Conservation (phyloP, 1,140 invertebrate genomes). For the Aricia agestis region DNA sequence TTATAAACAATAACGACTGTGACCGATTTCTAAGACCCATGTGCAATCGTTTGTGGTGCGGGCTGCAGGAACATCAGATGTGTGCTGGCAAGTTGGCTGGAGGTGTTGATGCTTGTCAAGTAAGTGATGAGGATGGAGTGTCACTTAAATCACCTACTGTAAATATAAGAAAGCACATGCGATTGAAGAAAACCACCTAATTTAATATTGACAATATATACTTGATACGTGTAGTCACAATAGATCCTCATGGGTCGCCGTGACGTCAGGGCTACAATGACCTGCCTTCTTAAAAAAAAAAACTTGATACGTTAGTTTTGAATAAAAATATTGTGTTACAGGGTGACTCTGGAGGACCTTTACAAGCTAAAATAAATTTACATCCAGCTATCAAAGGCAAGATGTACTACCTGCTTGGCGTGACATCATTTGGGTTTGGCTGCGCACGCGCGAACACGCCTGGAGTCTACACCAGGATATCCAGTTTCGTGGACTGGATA, state of each 20-base stretch:
- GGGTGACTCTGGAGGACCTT: conserved; percentile 86
- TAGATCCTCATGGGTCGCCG: too few species aligned
- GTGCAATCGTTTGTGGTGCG: conserved; percentile 20
- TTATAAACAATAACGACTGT: neutral
- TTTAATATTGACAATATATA: too few species aligned
- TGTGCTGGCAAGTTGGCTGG: conserved; percentile 40
- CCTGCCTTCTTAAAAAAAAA: too few species aligned
- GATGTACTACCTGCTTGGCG: conserved; percentile 71
- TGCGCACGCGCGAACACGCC: conserved; percentile 84
- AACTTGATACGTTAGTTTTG: neutral
- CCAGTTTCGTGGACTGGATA: conserved; percentile 81
- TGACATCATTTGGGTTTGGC: conserved; percentile 84
- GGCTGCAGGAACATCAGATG: conserved; percentile 29
- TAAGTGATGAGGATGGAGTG: neutral
- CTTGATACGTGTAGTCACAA: too few species aligned
- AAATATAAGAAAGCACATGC: neutral
- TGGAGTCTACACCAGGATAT: conserved; percentile 86
- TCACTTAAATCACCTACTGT: too few species aligned
- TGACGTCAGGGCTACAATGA: too few species aligned
- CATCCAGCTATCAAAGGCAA: conserved; percentile 22
- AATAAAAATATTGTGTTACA: conserved; percentile 48
- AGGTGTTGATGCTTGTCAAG: conserved; percentile 44
- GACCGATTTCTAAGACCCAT: neutral
- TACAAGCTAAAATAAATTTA: conserved; percentile 53
- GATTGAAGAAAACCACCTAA: too few species aligned